These are phyloP conservation scores for Pipistrellus pipistrellus DNA, from an alignment of 2,797 vertebrate genomes.

Conservation along the genomic window DNA sequence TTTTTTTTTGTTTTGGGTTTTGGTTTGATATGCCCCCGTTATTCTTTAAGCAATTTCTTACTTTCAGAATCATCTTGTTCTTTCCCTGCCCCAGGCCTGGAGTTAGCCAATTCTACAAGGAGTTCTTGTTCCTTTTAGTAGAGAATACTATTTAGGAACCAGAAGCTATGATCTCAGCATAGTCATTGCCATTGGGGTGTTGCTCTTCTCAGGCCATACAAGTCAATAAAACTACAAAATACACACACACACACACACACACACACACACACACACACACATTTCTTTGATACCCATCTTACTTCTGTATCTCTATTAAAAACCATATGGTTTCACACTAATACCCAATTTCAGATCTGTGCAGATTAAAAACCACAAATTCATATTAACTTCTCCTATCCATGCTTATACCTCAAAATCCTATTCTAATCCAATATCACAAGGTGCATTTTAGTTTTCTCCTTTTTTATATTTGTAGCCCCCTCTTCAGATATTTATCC, in stretches of 20 bases:
- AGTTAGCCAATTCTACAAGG: neutral
- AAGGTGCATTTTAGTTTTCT: neutral
- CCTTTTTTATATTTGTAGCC: neutral
- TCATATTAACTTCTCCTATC: neutral
- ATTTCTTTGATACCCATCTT: neutral
- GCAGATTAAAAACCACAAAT: constrained; percentile 4
- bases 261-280: too few species aligned
- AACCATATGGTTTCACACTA: neutral
- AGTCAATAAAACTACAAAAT: neutral
- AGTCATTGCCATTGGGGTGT: neutral
- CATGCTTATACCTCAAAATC: neutral
- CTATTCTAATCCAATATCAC: neutral
- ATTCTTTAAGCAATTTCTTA: neutral
- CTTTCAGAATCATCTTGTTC: neutral
- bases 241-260: neutral
- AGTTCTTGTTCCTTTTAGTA: neutral
- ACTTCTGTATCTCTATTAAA: neutral
- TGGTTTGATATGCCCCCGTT: neutral
- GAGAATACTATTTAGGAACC: neutral
- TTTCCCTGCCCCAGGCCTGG: neutral
- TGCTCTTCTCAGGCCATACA: neutral
- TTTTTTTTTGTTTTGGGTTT: neutral
- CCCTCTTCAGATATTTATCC: neutral
- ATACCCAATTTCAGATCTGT: neutral
- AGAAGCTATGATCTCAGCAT: neutral